Conservation (phyloP, 1,140 invertebrate species). For the Plectrocnemia conspersa region DNA sequence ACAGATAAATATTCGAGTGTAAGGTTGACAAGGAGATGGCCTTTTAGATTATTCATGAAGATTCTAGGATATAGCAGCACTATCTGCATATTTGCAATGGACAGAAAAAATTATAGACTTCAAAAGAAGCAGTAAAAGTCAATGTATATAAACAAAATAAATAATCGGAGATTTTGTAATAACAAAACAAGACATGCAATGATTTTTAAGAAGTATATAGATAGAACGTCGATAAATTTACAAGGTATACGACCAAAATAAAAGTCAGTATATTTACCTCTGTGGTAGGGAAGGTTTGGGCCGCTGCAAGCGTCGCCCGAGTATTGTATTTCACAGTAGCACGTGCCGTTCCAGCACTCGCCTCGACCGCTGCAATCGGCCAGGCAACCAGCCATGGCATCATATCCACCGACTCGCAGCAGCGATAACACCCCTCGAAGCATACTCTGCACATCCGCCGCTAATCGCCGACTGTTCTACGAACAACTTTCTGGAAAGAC, state of each 20-base stretch:
- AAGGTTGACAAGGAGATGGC: too few relatives aligned
- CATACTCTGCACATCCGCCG: slow-evolving; percentile 36
- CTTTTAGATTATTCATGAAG: too few relatives aligned
- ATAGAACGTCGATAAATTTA: not conserved
- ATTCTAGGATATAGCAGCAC: too few relatives aligned
- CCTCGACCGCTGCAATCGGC: slow-evolving; percentile 82
- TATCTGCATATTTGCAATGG: too few relatives aligned
- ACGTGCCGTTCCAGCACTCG: slow-evolving; percentile 85
- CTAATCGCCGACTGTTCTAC: not conserved
- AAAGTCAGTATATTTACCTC: slow-evolving; percentile 43
- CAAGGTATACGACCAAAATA: not conserved
- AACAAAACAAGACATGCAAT: not conserved
- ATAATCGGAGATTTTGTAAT: not conserved
- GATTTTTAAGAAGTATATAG: not conserved
- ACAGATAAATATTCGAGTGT: too few relatives aligned
- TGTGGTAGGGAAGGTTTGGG: slow-evolving; percentile 60
- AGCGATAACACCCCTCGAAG: slow-evolving; percentile 45
- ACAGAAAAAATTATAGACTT: too few relatives aligned
- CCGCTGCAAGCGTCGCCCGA: slow-evolving; percentile 58
- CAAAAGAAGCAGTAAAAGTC: too few relatives aligned
- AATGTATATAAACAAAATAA: not conserved
- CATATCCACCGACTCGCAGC: slow-evolving; percentile 42
- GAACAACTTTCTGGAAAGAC: slow-evolving; percentile 11
- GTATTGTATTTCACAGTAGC: slow-evolving; percentile 79
- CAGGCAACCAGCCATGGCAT: slow-evolving; percentile 41